Conservation (phyloP, 2,888 invertebrate species). For the Nesidiocoris tenuis region DNA sequence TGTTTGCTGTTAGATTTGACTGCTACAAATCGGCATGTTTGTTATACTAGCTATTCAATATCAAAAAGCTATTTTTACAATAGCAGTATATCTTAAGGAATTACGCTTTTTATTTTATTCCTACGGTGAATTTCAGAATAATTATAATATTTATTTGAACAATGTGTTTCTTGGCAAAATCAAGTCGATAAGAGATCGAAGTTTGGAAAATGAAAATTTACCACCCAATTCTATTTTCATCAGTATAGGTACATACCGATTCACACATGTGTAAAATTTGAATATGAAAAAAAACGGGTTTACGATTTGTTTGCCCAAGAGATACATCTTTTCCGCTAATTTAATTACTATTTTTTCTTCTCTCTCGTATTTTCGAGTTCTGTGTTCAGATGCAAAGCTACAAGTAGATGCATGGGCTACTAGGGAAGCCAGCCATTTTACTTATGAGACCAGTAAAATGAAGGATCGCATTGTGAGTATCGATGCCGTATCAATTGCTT, state of each 20-base stretch:
- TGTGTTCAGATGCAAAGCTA: constrained; percentile 43
- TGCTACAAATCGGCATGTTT: background rate
- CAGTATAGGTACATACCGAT: too few species aligned
- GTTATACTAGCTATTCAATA: background rate
- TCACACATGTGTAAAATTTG: too few species aligned
- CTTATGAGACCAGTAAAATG: constrained; percentile 33
- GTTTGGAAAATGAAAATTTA: too few species aligned
- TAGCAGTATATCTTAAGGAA: background rate
- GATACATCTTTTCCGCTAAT: too few species aligned
- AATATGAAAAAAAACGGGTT: too few species aligned
- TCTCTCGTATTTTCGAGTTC: constrained; percentile 27
- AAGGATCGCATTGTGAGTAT: constrained; percentile 41
- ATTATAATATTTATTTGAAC: too few species aligned
- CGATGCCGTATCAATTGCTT: background rate
- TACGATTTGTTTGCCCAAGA: too few species aligned
- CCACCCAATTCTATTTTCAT: too few species aligned
- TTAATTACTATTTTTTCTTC: background rate
- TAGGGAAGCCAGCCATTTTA: constrained; percentile 30
- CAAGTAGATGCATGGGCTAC: constrained; percentile 37
- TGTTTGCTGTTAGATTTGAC: background rate
- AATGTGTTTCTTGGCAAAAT: too few species aligned
- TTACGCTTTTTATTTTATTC: background rate
- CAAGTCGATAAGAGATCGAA: too few species aligned
- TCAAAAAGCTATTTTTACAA: background rate
- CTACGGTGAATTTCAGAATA: too few species aligned